A percentile compares a stretch with the other conserved stretches of the same genome.
These are phyloP conservation scores for Esox niger DNA, from an alignment of 2,113 vertebrate genomes.

Conservation along the genomic window DNA sequence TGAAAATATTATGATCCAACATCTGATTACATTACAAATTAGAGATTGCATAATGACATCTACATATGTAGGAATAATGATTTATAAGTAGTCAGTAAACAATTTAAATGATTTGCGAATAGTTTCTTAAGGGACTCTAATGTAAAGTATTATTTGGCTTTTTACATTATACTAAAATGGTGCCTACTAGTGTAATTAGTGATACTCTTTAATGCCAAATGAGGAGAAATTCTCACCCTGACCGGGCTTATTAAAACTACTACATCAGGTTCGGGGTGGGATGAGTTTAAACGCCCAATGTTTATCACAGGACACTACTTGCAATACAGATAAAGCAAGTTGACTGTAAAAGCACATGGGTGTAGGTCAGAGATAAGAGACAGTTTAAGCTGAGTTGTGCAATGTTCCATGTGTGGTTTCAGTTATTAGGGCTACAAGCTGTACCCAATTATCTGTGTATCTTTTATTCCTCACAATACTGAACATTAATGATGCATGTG, in stretches of 20 bases:
- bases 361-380: conserved; percentile 66
- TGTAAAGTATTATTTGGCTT: too few relatives aligned
- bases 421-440: conserved; percentile 1
- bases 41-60: too few relatives aligned
- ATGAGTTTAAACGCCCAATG: conserved; percentile 30
- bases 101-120: too few relatives aligned
- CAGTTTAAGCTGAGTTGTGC: conserved; percentile 46
- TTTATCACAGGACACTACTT: conserved; percentile 54
- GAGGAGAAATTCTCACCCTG: neutral
- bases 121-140: too few relatives aligned
- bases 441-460: neutral
- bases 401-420: conserved; percentile 17
- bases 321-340: conserved; percentile 57
- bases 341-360: conserved; percentile 45
- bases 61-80: too few relatives aligned
- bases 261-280: conserved; percentile 22
- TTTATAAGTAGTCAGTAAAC: too few relatives aligned
- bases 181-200: neutral
- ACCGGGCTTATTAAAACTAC: neutral
- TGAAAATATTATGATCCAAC: too few relatives aligned
- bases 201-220: neutral
- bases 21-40: too few relatives aligned
- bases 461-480: neutral
- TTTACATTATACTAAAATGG: neutral
- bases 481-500: conserved; percentile 2